phyloP scores from a whole-genome alignment of 1,140 invertebrate genomes.

The Anastrepha obliqua region DNA sequence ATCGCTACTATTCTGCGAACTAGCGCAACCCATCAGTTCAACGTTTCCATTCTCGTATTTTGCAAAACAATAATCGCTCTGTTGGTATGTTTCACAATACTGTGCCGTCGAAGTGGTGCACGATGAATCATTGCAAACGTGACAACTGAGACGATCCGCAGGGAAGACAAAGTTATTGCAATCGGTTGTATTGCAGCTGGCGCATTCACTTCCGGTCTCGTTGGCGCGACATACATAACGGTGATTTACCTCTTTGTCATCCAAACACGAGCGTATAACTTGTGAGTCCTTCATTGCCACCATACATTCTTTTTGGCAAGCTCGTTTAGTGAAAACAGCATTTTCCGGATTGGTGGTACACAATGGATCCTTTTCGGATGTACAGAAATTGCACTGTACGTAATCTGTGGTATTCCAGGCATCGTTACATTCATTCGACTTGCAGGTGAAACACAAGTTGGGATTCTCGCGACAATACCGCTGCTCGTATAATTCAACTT shows the following conservation, averaged over 20 bases:
- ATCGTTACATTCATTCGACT: constrained; percentile 70
- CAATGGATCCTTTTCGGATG: constrained; percentile 57
- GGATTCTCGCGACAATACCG: constrained; percentile 64
- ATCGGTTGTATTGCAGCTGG: constrained; percentile 58
- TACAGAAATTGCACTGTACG: constrained; percentile 65
- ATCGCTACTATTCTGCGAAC: constrained; percentile 62
- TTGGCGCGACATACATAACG: constrained; percentile 59
- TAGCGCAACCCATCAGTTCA: constrained; percentile 65
- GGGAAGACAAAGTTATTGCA: constrained; percentile 69
- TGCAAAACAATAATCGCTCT: constrained; percentile 67
- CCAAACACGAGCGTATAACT: constrained; percentile 65
- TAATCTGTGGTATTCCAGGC: constrained; percentile 64
- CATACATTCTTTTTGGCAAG: constrained; percentile 66
- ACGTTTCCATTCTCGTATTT: constrained; percentile 63
- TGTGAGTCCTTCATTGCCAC: constrained; percentile 61
- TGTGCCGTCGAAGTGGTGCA: constrained; percentile 59
- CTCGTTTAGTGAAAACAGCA: constrained; percentile 53
- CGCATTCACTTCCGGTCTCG: constrained; percentile 62
- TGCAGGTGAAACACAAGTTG: constrained; percentile 64
- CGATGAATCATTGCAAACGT: constrained; percentile 60
- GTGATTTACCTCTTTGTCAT: constrained; percentile 67
- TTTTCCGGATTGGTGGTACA: constrained; percentile 62
- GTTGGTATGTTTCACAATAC: constrained; percentile 59
- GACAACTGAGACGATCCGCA: constrained; percentile 63
- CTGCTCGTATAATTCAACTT: constrained; percentile 69